Conservation (phyloP, 2,113 vertebrate species). For the Xerus inauris region DNA sequence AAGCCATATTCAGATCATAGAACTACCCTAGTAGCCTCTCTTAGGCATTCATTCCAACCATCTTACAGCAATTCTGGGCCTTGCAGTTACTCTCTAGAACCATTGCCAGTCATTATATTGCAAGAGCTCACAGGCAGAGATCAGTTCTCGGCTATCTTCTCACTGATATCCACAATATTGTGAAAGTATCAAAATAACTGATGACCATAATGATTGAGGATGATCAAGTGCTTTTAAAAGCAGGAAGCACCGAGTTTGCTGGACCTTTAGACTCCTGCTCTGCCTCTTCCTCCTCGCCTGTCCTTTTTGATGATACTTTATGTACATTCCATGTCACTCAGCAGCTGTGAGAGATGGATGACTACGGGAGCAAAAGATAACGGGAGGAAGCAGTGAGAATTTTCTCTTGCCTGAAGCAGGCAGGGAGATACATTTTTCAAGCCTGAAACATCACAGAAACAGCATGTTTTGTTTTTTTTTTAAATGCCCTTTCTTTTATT, state of each 20-base stretch:
- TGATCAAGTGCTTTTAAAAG: conserved; percentile 20
- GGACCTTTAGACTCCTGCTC: not conserved
- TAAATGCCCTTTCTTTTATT: conserved; percentile 75
- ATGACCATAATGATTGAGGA: not conserved
- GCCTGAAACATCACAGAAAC: conserved; percentile 63
- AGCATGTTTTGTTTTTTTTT: conserved; percentile 42
- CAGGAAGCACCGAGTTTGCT: not conserved
- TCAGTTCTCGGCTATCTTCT: not conserved
- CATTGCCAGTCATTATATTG: not conserved
- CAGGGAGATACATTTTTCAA: conserved; percentile 72
- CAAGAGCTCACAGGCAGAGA: not conserved
- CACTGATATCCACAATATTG: not conserved
- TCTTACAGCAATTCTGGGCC: not conserved
- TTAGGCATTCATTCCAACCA: not conserved
- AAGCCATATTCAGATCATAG: not conserved
- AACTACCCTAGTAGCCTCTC: not conserved
- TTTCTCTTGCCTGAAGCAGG: conserved; percentile 72
- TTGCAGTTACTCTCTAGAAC: not conserved
- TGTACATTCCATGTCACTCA: conserved; percentile 67
- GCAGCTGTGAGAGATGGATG: conserved; percentile 72
- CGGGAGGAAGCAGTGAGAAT: conserved; percentile 53
- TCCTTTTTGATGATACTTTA: conserved; percentile 25
- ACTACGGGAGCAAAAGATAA: conserved; percentile 62
- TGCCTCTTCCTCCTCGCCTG: conserved; percentile 2
- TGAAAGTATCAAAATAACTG: not conserved